phyloP scores from a whole-genome alignment of 2,888 invertebrate species.

The Matsumyia berberina region DNA sequence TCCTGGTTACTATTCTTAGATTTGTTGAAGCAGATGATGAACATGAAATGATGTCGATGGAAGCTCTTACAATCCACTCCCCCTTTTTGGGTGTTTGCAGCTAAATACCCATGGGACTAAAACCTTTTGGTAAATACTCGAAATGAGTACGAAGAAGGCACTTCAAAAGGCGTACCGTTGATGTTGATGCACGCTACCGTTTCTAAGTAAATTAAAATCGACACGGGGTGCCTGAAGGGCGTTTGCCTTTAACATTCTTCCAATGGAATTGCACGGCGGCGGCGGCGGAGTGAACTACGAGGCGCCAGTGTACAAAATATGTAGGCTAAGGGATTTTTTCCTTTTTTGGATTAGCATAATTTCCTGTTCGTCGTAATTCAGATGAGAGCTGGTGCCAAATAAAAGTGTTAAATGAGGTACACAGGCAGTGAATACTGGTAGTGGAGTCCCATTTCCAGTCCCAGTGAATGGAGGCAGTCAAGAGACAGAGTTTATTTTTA shows the following conservation, averaged over 20 bases:
- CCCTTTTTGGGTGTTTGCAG: background rate
- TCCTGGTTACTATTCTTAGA: constrained; percentile 32
- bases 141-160: background rate
- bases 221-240: constrained; percentile 30
- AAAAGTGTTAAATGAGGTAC: constrained; percentile 51
- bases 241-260: background rate
- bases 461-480: constrained; percentile 16
- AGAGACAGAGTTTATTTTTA: constrained; percentile 7
- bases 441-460: background rate
- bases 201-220: constrained; percentile 55
- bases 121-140: background rate
- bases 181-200: constrained; percentile 17
- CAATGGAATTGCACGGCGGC: background rate
- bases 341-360: constrained; percentile 58
- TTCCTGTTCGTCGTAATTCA: constrained; percentile 55
- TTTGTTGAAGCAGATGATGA: constrained; percentile 35
- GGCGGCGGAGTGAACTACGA: background rate
- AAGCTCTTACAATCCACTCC: background rate
- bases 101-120: constrained; percentile 10
- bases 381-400: constrained; percentile 31
- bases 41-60: constrained; percentile 20
- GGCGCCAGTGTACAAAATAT: constrained; percentile 20
- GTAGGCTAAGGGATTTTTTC: constrained; percentile 25
- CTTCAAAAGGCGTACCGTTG: constrained; percentile 12
- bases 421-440: constrained; percentile 12